Base-by-base conservation (phyloP, 2,888 invertebrate genomes). In the Tachina grossa region DNA sequence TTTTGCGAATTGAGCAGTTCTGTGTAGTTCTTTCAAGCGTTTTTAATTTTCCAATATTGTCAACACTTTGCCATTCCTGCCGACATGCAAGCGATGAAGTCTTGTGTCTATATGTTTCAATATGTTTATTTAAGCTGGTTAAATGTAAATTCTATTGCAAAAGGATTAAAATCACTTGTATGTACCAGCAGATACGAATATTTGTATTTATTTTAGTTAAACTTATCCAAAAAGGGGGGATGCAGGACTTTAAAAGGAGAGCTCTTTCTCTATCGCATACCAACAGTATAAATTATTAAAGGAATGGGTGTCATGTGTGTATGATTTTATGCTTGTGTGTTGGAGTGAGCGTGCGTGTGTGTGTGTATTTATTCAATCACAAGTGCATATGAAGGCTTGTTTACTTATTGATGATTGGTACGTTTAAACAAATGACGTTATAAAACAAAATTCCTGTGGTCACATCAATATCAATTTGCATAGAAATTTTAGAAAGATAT, bases 381-480 rank as follows among this genome's bases (percentile, higher is more conserved):
- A 1, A 57, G n/a, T 19, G 47, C 22, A 47, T 47, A 41, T 31
- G 31, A 2, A 39, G 45, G 59, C 41, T 39, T 81, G 61, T 74
- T 77, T 81, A 47, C 63, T 61, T 83, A 83, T 83, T 85, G 83
- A 85, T 85, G 83, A 85, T 85, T 85, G 83, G 79, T 83, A 76
- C 76, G 76, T 85, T 83, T 68, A 59, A 85, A 72, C 66, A 83
- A 85, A 85, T 83, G 85, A 85, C 85, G 85, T 83, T 85, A 80
- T 85, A 80, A 31, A 31, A 74, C 83, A 85, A 85, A 85, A 85
- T 83, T 83, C 85, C 85, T 85, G 85, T 85, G 85, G 85, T 85
- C 85, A 85, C 85, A 85, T 83, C 85, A 83, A 76, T 83, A 83
- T 83, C 83, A 83, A 85, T 85, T 79, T 85, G 57, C 76, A 80